phyloP scores from a whole-genome alignment of 2,888 invertebrate genomes.

The Eubasilissa splendida region DNA sequence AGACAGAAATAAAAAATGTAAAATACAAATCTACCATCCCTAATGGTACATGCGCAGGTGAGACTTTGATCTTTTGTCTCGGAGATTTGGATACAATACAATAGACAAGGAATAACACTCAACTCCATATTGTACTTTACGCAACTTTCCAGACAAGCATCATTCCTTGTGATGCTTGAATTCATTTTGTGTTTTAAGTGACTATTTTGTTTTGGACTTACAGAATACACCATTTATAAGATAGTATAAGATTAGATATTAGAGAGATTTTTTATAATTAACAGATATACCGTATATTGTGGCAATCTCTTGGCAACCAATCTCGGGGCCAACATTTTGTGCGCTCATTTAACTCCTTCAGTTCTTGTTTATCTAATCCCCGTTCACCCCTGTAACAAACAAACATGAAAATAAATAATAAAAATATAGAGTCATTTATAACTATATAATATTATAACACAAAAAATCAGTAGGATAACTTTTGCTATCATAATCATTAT shows the following conservation, averaged over 20 bases:
- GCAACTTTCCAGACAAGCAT: too few species aligned
- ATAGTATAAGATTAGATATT: too few species aligned
- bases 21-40: too few species aligned
- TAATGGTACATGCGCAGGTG: too few species aligned
- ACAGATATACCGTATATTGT: constrained; percentile 69
- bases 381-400: constrained; percentile 35
- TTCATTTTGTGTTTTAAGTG: not conserved
- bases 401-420: not conserved
- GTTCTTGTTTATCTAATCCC: constrained; percentile 56
- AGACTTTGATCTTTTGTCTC: too few species aligned
- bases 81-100: too few species aligned
- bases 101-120: too few species aligned
- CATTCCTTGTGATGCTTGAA: too few species aligned
- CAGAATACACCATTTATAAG: too few species aligned
- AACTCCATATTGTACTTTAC: too few species aligned
- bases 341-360: constrained; percentile 63
- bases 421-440: not conserved
- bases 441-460: not conserved
- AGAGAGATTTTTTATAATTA: not conserved
- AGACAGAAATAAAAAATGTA: too few species aligned
- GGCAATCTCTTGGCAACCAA: constrained; percentile 89
- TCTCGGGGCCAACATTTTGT: constrained; percentile 96
- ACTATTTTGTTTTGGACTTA: not conserved
- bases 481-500: not conserved
- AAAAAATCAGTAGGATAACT: not conserved